These are phyloP conservation scores for Thera obeliscata DNA, from an alignment of 2,888 invertebrate genomes.

Conservation along the genomic window DNA sequence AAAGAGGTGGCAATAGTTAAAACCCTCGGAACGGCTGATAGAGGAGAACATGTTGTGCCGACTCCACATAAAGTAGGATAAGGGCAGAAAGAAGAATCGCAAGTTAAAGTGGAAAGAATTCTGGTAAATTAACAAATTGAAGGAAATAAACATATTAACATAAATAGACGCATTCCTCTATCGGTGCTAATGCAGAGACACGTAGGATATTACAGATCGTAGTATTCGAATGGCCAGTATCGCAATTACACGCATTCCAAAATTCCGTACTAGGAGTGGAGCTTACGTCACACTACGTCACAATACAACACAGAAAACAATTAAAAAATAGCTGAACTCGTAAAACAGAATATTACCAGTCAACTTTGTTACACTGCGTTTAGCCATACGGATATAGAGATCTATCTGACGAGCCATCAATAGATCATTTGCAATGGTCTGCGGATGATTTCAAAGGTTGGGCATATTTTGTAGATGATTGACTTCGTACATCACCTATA, in stretches of 20 bases:
- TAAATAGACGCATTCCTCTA: conserved; percentile 13
- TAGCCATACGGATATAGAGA: too few species aligned
- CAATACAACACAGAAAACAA: conserved; percentile 12
- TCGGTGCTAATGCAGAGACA: conserved; percentile 13
- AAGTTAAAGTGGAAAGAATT: not conserved
- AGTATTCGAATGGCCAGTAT: conserved; percentile 11
- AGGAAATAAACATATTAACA: conserved; percentile 1
- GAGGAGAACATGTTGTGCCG: too few species aligned
- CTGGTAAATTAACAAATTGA: conserved; percentile 2
- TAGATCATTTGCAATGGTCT: too few species aligned
- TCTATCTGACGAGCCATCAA: too few species aligned
- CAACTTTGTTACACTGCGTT: not conserved
- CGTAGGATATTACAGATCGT: conserved; percentile 18
- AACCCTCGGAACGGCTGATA: too few species aligned
- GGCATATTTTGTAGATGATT: too few species aligned
- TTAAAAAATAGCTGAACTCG: conserved; percentile 5
- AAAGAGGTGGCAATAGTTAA: too few species aligned
- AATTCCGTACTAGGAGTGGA: conserved; percentile 18
- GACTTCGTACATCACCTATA: too few species aligned
- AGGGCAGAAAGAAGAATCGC: too few species aligned
- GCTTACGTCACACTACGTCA: conserved; percentile 27
- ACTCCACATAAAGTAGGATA: too few species aligned
- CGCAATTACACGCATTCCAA: conserved; percentile 25
- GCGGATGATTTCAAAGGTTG: too few species aligned
- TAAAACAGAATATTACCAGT: not conserved